Conservation (phyloP, 2,113 vertebrate genomes). For the Mobula hypostoma region DNA sequence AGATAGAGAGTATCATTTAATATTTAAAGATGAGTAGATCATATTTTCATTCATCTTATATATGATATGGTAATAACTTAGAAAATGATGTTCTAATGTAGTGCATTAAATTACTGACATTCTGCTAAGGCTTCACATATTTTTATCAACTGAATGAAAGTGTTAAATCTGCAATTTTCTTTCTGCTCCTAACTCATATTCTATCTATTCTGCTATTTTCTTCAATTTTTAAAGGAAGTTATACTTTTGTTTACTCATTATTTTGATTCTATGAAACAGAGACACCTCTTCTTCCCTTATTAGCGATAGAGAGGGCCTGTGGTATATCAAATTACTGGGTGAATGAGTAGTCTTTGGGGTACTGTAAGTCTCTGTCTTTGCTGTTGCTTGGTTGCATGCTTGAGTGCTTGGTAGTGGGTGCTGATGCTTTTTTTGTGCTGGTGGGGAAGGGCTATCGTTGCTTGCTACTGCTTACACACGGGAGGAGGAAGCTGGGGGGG, state of each 20-base stretch:
- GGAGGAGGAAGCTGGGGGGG: too few relatives aligned
- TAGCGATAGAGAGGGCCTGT: too few relatives aligned
- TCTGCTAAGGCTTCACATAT: not conserved
- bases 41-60: not conserved
- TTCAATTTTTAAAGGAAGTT: not conserved
- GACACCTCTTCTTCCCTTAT: too few relatives aligned
- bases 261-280: not conserved
- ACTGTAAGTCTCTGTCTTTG: too few relatives aligned
- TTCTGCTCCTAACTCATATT: not conserved
- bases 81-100: not conserved
- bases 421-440: too few relatives aligned
- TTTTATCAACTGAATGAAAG: not conserved
- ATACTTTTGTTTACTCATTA: not conserved
- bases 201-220: not conserved
- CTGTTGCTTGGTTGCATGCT: too few relatives aligned
- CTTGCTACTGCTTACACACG: too few relatives aligned
- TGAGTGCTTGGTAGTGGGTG: too few relatives aligned
- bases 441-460: too few relatives aligned
- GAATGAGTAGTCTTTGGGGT: too few relatives aligned
- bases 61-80: not conserved
- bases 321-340: too few relatives aligned
- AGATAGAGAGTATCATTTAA: not conserved
- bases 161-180: not conserved
- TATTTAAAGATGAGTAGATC: not conserved
- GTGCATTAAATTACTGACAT: not conserved